phyloP scores from a whole-genome alignment of 2,797 vertebrate genomes.

The Hypotaenidia okinawae region DNA sequence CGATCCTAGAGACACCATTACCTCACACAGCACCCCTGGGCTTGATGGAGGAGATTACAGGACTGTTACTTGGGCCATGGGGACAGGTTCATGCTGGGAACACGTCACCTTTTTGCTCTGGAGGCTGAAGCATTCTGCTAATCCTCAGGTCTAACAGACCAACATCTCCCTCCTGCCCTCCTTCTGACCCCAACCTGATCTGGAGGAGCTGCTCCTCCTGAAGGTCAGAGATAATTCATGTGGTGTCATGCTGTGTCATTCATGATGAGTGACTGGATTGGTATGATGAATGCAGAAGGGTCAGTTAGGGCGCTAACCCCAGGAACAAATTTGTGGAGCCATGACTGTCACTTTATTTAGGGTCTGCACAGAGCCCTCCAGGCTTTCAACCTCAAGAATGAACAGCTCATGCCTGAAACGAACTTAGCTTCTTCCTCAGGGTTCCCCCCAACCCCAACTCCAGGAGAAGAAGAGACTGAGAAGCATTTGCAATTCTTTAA shows the following conservation, averaged over 20 bases:
- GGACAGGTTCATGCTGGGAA: background rate
- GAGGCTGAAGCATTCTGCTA: background rate
- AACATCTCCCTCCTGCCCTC: conserved; percentile 35
- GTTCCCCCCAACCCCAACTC: background rate
- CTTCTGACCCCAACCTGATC: conserved; percentile 21
- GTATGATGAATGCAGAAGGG: conserved; percentile 14
- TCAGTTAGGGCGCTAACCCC: background rate
- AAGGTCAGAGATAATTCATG: conserved; percentile 35
- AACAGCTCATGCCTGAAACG: background rate
- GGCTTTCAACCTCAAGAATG: background rate
- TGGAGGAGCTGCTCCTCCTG: background rate
- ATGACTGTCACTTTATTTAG: background rate
- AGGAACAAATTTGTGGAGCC: conserved; percentile 15
- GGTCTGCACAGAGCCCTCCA: background rate
- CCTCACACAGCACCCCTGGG: background rate
- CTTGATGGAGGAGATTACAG: background rate
- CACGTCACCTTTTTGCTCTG: background rate
- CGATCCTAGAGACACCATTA: background rate
- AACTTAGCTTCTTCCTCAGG: background rate
- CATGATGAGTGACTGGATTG: background rate
- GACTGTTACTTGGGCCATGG: background rate
- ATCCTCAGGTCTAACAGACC: background rate
- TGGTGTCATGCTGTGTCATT: conserved; percentile 21
- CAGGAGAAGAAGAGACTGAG: background rate
- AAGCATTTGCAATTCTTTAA: conserved; percentile 4